Conservation (phyloP, 1,140 invertebrate species). For the Leptopilina clavipes region DNA sequence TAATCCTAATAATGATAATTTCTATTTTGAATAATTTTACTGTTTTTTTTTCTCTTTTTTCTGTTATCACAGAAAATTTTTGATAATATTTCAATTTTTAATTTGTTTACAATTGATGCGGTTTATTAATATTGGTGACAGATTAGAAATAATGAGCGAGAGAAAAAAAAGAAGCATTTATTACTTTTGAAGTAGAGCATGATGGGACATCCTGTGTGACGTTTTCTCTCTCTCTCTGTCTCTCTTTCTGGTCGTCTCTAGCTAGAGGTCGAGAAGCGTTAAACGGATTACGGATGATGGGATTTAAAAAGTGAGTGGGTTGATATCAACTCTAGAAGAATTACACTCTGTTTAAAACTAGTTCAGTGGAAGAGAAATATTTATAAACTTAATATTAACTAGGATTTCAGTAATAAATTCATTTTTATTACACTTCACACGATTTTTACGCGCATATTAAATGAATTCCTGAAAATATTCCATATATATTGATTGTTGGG, state of each 20-base stretch:
- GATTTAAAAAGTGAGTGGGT: slow-evolving; percentile 30
- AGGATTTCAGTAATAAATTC: neutral
- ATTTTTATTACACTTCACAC: too few relatives aligned
- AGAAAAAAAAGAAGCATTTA: neutral
- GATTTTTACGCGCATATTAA: too few relatives aligned
- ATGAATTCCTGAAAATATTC: too few relatives aligned
- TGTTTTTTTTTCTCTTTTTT: neutral
- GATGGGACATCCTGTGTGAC: slow-evolving; percentile 18
- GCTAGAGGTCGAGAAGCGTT: slow-evolving; percentile 4
- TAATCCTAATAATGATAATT: too few relatives aligned
- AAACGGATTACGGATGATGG: slow-evolving; percentile 19
- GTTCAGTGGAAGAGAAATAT: slow-evolving; percentile 12
- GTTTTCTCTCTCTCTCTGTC: neutral
- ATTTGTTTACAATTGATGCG: too few relatives aligned
- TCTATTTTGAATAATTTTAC: too few relatives aligned
- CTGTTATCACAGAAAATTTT: too few relatives aligned
- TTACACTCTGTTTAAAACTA: slow-evolving; percentile 17
- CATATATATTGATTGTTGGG: too few relatives aligned
- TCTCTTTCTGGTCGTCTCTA: too few relatives aligned
- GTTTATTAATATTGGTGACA: neutral
- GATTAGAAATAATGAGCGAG: neutral
- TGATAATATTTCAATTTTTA: too few relatives aligned
- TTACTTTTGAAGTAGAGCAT: neutral
- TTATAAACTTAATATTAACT: neutral
- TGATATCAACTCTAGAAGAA: slow-evolving; percentile 19